phyloP scores from a whole-genome alignment of 2,113 vertebrate species.

The Epinephelus fuscoguttatus region DNA sequence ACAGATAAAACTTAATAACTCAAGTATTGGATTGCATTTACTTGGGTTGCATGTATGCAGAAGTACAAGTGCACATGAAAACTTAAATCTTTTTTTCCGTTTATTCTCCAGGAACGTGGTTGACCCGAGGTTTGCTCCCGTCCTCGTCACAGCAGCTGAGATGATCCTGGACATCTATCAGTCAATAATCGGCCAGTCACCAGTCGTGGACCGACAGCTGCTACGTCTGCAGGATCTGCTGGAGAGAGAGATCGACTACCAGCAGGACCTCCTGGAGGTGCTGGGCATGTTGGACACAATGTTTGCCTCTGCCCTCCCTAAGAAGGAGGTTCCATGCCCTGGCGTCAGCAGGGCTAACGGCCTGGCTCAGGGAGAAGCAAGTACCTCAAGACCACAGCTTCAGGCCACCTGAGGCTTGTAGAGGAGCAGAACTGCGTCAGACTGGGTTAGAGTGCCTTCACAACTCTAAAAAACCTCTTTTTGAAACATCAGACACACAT shows the following conservation, averaged over 20 bases:
- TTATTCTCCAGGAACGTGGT: slow-evolving; percentile 87
- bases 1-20: background rate
- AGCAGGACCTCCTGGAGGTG: slow-evolving; percentile 93
- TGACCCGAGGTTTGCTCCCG: slow-evolving; percentile 90
- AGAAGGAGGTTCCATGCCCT: slow-evolving; percentile 72
- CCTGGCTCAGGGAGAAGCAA: slow-evolving; percentile 47
- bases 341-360: slow-evolving; percentile 61
- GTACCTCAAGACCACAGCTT: slow-evolving; percentile 52
- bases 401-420: slow-evolving; percentile 68
- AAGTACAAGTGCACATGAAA: background rate
- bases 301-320: slow-evolving; percentile 91
- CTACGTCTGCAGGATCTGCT: slow-evolving; percentile 90
- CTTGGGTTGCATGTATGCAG: background rate
- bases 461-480: slow-evolving; percentile 25
- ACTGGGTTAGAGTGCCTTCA: slow-evolving; percentile 28
- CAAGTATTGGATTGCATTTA: too few relatives aligned
- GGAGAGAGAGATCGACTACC: slow-evolving; percentile 92
- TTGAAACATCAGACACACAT: slow-evolving; percentile 27
- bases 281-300: slow-evolving; percentile 97
- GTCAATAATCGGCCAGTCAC: slow-evolving; percentile 90
- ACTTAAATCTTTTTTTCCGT: background rate
- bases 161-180: slow-evolving; percentile 93
- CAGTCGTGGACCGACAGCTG: slow-evolving; percentile 92
- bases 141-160: slow-evolving; percentile 90
- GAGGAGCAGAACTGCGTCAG: background rate